A percentile compares a stretch with the other conserved stretches of the same genome.
These are phyloP conservation scores for Sebastiscus tertius DNA, from an alignment of 2,797 vertebrate genomes.

Conservation along the genomic window DNA sequence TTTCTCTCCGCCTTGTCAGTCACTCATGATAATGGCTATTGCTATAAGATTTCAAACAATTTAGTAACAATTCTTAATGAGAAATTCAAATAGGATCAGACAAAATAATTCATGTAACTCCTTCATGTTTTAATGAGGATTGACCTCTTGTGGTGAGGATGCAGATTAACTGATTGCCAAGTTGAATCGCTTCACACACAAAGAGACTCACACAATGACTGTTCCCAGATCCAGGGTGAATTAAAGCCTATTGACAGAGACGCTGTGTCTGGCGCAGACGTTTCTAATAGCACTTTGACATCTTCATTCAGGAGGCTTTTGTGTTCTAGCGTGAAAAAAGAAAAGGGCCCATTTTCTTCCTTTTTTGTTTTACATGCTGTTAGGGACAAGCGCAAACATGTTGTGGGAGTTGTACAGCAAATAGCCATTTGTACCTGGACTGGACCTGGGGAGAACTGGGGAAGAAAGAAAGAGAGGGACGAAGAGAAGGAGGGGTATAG, in stretches of 20 bases:
- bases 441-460: conserved; percentile 68
- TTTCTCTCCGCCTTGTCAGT: conserved; percentile 16
- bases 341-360: conserved; percentile 70
- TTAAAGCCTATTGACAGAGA: conserved; percentile 82
- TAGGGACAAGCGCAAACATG: conserved; percentile 84
- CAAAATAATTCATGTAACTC: neutral
- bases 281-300: conserved; percentile 81
- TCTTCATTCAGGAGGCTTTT: conserved; percentile 82
- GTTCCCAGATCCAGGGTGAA: conserved; percentile 70
- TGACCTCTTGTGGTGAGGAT: conserved; percentile 34
- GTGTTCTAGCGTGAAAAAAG: conserved; percentile 84
- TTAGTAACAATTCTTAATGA: neutral
- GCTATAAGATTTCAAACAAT: neutral
- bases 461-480: conserved; percentile 52
- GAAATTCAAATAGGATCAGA: neutral
- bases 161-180: conserved; percentile 35
- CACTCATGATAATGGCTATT: neutral
- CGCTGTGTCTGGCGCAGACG: conserved; percentile 72
- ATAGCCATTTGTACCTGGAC: conserved; percentile 93
- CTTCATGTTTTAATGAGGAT: conserved; percentile 28
- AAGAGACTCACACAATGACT: conserved; percentile 24
- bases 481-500: conserved; percentile 58
- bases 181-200: conserved; percentile 20
- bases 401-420: conserved; percentile 91
- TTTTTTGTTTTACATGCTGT: conserved; percentile 91